Evolutionary conservation across 2,888 invertebrate genomes (phyloP), one percentile per base, ranked within the genome.

Genomic region (Andrena trimmerana): DNA sequence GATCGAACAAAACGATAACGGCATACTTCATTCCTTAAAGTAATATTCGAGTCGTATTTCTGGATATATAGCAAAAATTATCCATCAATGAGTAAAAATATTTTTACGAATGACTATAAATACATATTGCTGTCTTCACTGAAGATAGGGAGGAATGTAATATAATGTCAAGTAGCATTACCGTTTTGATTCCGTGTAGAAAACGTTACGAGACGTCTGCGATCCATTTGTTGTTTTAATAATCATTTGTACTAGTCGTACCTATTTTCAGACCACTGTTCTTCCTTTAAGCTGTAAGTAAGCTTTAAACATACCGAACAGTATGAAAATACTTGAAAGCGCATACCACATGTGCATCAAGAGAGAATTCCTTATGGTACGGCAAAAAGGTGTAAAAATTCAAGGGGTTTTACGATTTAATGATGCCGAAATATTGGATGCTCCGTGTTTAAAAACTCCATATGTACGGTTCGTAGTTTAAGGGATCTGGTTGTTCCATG

Each of bases 401-500:
- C n/a, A n/a, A 62, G 20, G 36, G 36, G 5, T 76, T 57, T 50
- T 31, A 65, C 48, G 10, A 42, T 50, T 20, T 8, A 77, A 60
- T 24, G 33, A 16, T 59, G 24, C 16, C 52, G 4, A 16, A 1
- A 10, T 27, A 31, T 54, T 29, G 0, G 27, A 20, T 60, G n/a
- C 13, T 65, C 29, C 7, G 24, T 6, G 42, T 2, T 88, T 90
- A 94, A 83, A 94, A 94, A 73, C 92, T 93, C 94, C 94, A 94
- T 69, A 94, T 94, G 63, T 94, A 94, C 6, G 93, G 93, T 84
- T 94, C 94, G 70, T 93, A 94, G 80, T 93, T 94, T 69, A 94
- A 88, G 10, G 92, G 88, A 79, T 94, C 94, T 0, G 92, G 85
- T 78, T 93, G 94, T 60, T 94, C 93, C 91, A 94, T 91, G 50